Conservation (phyloP, 2,888 invertebrate genomes). For the Megamerina dolium region DNA sequence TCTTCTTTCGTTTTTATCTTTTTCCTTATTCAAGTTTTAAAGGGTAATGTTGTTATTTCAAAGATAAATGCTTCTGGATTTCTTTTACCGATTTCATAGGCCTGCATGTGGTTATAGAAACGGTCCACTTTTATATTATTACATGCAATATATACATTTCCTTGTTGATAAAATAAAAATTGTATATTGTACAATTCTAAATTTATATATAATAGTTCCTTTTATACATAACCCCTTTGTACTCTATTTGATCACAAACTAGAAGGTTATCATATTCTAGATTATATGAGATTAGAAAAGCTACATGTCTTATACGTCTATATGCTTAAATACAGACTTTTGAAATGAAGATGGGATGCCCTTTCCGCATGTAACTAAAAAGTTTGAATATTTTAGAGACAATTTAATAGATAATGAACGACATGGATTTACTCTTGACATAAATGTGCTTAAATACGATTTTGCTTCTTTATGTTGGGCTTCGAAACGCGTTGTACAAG, state of each 20-base stretch:
- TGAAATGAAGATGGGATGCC: conserved; percentile 6
- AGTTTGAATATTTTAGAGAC: conserved; percentile 12
- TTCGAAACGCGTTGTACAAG: too few species aligned
- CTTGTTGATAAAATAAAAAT: conserved; percentile 3
- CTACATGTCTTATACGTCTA: not conserved
- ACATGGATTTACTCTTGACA: conserved; percentile 16
- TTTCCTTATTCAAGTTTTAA: too few species aligned
- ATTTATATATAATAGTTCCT: conserved; percentile 7
- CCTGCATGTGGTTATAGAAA: conserved; percentile 1
- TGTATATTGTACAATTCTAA: not conserved
- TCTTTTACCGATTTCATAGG: conserved; percentile 4
- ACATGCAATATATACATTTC: conserved; percentile 3
- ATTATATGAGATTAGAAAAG: not conserved
- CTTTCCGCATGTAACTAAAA: conserved; percentile 11
- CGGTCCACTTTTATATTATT: not conserved
- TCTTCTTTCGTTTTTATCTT: too few species aligned
- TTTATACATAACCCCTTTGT: conserved; percentile 11
- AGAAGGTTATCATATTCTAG: conserved; percentile 3
- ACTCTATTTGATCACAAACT: conserved; percentile 6
- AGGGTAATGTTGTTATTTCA: too few species aligned
- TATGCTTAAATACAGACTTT: not conserved
- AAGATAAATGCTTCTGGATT: not conserved
- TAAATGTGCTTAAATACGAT: conserved; percentile 12
- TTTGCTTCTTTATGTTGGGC: conserved; percentile 14
- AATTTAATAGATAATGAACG: conserved; percentile 16